These are phyloP conservation scores for Drosophila ananassae DNA, from an alignment of 1,140 invertebrate genomes.

Conservation along the genomic window DNA sequence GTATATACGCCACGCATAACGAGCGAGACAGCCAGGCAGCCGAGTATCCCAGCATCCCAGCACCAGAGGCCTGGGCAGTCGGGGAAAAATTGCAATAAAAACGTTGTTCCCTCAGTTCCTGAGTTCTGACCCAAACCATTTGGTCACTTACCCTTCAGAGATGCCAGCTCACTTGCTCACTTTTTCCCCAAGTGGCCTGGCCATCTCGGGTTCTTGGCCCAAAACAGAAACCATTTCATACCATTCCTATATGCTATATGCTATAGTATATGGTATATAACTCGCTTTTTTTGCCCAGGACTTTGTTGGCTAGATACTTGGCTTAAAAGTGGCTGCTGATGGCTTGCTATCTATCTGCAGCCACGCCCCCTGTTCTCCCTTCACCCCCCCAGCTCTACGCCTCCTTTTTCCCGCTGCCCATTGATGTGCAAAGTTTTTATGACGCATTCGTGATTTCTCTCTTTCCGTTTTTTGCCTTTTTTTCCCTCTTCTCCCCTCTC, in stretches of 20 bases:
- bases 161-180: conserved; percentile 28
- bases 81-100: conserved; percentile 65
- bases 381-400: conserved; percentile 4
- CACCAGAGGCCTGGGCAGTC: not conserved
- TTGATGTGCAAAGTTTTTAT: conserved; percentile 79
- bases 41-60: too few species aligned
- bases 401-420: conserved; percentile 36
- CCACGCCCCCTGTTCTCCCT: conserved; percentile 2
- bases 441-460: conserved; percentile 76
- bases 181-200: conserved; percentile 56
- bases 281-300: conserved; percentile 32
- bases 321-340: conserved; percentile 58
- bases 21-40: not conserved
- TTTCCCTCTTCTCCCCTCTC: not conserved
- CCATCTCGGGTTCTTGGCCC: conserved; percentile 45
- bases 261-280: conserved; percentile 1
- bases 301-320: conserved; percentile 59
- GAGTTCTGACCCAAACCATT: conserved; percentile 39
- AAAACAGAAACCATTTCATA: conserved; percentile 17
- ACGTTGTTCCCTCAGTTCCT: conserved; percentile 39
- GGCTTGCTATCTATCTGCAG: conserved; percentile 56
- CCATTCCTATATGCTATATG: not conserved
- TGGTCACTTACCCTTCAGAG: conserved; percentile 32
- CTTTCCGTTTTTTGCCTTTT: conserved; percentile 34
- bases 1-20: conserved; percentile 48